These are phyloP conservation scores for Hyposoter dolosus DNA, from an alignment of 2,888 invertebrate species.

Conservation along the genomic window DNA sequence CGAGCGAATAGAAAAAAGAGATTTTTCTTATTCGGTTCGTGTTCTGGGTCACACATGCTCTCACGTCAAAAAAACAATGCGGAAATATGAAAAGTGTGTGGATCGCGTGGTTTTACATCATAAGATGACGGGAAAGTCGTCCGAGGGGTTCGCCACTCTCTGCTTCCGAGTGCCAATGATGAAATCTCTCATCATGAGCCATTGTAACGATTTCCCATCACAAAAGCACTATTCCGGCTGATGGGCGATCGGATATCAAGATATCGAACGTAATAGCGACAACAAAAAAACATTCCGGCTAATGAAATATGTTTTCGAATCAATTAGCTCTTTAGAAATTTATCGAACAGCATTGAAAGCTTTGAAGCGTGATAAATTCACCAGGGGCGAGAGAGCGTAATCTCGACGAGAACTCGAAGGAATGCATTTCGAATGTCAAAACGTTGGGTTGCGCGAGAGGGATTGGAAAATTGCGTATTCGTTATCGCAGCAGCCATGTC, in stretches of 20 bases:
- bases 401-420: not conserved
- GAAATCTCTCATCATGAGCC: not conserved
- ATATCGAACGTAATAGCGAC: not conserved
- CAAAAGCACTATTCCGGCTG: not conserved
- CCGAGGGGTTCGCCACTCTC: constrained; percentile 3
- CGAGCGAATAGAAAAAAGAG: not conserved
- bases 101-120: constrained; percentile 22
- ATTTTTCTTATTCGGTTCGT: not conserved
- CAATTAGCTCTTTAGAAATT: not conserved
- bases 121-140: constrained; percentile 13
- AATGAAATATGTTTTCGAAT: not conserved
- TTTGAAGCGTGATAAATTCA: not conserved
- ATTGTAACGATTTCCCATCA: not conserved
- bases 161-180: not conserved
- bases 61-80: constrained; percentile 15
- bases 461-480: constrained; percentile 20
- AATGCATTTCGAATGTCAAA: not conserved
- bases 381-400: not conserved
- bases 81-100: constrained; percentile 10
- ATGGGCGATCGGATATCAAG: not conserved
- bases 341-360: not conserved
- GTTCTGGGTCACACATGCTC: constrained; percentile 6
- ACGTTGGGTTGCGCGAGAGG: not conserved
- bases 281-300: not conserved
- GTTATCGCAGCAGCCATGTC: constrained; percentile 71